These are phyloP conservation scores for Caloenas nicobarica DNA, from an alignment of 2,113 vertebrate species.

Conservation along the genomic window DNA sequence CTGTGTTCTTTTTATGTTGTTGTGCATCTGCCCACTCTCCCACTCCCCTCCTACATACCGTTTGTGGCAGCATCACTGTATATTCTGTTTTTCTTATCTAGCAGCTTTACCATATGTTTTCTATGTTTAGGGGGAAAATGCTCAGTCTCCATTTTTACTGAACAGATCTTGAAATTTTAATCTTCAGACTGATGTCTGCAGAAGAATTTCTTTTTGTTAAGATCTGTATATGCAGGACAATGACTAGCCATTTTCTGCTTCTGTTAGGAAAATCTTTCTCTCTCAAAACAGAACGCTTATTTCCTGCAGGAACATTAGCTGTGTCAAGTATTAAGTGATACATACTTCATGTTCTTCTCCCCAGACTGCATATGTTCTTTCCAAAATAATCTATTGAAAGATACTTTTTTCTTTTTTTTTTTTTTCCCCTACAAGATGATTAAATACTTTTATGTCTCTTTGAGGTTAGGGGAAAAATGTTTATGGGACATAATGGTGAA, in stretches of 20 bases:
- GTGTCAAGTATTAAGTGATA: neutral
- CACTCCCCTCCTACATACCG: constrained; percentile 2
- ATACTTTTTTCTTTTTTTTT: neutral
- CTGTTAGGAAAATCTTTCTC: neutral
- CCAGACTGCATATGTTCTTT: neutral
- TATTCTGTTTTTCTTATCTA: neutral
- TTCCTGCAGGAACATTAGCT: constrained; percentile 11
- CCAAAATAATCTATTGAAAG: neutral
- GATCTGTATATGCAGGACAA: neutral
- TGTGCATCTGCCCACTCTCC: constrained; percentile 49
- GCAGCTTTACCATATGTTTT: neutral
- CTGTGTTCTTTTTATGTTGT: constrained; percentile 8
- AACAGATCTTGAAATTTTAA: neutral
- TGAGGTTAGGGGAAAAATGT: neutral
- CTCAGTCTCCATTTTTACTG: constrained; percentile 42
- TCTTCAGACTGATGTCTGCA: constrained; percentile 7
- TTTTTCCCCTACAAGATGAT: neutral
- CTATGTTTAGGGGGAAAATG: neutral
- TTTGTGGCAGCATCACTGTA: neutral
- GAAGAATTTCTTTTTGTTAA: constrained; percentile 32
- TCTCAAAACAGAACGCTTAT: constrained; percentile 1
- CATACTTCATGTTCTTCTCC: neutral
- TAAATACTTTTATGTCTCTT: neutral
- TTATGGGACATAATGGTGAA: neutral
- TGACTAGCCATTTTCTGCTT: neutral